phyloP scores from a whole-genome alignment of 2,888 invertebrate genomes.

The Morpho deidamia region DNA sequence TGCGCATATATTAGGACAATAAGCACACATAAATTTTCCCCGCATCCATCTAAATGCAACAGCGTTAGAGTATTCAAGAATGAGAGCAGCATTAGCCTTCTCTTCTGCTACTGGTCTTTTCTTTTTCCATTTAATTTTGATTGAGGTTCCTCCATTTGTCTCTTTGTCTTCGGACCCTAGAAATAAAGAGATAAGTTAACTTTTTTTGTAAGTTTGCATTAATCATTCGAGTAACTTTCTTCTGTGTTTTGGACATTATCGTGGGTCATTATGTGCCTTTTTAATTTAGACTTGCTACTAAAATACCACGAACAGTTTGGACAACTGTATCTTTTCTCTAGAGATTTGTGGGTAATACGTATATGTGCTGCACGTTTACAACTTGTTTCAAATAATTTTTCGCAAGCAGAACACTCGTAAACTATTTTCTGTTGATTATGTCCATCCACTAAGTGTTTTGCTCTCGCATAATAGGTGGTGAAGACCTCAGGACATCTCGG shows the following conservation, averaged over 20 bases:
- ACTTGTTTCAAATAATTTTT: constrained; percentile 48
- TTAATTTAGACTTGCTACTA: constrained; percentile 44
- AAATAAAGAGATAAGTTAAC: constrained; percentile 37
- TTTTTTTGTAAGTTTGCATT: background rate
- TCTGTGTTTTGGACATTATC: constrained; percentile 28
- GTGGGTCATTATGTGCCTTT: constrained; percentile 45
- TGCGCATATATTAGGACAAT: constrained; percentile 39
- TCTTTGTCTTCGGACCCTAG: constrained; percentile 40
- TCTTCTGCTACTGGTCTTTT: constrained; percentile 39
- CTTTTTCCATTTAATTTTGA: constrained; percentile 44
- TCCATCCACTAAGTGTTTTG: constrained; percentile 52
- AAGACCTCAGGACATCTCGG: constrained; percentile 60
- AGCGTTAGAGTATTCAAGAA: constrained; percentile 52
- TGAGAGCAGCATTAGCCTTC: constrained; percentile 48
- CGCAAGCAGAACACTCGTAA: constrained; percentile 49
- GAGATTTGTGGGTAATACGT: constrained; percentile 40
- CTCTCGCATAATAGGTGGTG: constrained; percentile 53
- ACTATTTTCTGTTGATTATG: constrained; percentile 48
- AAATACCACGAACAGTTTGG: constrained; percentile 44
- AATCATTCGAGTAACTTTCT: constrained; percentile 10
- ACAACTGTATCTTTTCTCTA: constrained; percentile 42
- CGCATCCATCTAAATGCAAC: constrained; percentile 51
- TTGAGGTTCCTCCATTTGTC: constrained; percentile 19
- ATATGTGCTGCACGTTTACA: constrained; percentile 54
- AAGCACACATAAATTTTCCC: constrained; percentile 55